Conservation (phyloP, 2,888 invertebrate genomes). For the Drosophila macrospina region DNA sequence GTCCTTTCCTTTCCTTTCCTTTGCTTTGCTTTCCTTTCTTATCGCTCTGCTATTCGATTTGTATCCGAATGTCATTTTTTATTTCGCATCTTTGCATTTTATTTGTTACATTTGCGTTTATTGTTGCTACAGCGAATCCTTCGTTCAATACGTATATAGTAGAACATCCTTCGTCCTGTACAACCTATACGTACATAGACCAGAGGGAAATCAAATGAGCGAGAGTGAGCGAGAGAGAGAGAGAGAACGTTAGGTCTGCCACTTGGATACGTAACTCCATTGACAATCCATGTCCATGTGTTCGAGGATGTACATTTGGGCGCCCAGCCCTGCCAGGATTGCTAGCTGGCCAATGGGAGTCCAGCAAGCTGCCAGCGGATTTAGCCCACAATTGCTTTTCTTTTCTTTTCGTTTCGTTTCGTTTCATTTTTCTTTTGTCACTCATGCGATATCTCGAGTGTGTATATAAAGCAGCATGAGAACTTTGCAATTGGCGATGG, state of each 20-base stretch:
- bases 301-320: constrained; percentile 68
- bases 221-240: constrained; percentile 3
- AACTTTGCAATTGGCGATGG: constrained; percentile 1
- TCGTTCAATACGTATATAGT: constrained; percentile 43
- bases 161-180: constrained; percentile 21
- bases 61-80: constrained; percentile 82
- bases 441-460: constrained; percentile 73
- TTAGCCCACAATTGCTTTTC: constrained; percentile 70
- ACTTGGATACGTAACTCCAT: constrained; percentile 72
- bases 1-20: constrained; percentile 14
- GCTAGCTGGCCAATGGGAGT: constrained; percentile 72
- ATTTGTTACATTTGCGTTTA: constrained; percentile 79
- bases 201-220: neutral
- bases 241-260: constrained; percentile 20
- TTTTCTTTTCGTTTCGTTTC: constrained; percentile 42
- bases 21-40: constrained; percentile 21
- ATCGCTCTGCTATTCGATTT: constrained; percentile 71
- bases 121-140: constrained; percentile 55
- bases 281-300: constrained; percentile 80
- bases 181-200: constrained; percentile 23
- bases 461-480: constrained; percentile 42
- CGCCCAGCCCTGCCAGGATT: constrained; percentile 24
- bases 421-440: constrained; percentile 73
- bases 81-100: constrained; percentile 78
- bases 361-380: constrained; percentile 71